phyloP scores from a whole-genome alignment of 2,113 vertebrate genomes.

The Microcebus lehilahytsara region DNA sequence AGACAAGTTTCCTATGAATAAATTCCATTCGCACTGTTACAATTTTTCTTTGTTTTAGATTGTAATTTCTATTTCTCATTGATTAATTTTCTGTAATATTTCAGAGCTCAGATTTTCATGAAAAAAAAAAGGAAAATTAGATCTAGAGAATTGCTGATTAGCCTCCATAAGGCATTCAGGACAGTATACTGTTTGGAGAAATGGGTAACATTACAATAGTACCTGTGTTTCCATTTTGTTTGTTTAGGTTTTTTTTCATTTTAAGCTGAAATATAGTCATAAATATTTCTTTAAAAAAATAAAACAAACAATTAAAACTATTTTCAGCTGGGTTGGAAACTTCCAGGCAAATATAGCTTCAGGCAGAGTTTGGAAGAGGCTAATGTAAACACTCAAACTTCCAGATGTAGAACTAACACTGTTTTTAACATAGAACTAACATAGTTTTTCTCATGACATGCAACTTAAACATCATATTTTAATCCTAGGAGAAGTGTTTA shows the following conservation, averaged over 20 bases:
- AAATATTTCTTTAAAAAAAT: neutral
- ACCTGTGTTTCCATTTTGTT: neutral
- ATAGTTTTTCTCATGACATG: neutral
- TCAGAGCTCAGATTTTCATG: neutral
- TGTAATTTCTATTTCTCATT: conserved; percentile 2
- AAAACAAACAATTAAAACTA: neutral
- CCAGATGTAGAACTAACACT: neutral
- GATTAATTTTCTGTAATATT: conserved; percentile 7
- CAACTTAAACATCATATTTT: neutral
- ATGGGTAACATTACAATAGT: neutral
- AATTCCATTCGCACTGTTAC: neutral
- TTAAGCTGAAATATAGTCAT: neutral
- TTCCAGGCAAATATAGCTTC: neutral
- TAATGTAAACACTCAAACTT: neutral
- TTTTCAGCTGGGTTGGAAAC: conserved; percentile 4
- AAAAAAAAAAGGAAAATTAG: neutral
- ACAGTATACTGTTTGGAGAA: neutral
- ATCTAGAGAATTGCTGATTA: neutral
- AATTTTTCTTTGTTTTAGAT: conserved; percentile 15
- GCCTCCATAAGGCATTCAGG: neutral
- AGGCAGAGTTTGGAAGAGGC: neutral
- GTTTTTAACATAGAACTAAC: neutral
- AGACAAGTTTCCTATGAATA: neutral
- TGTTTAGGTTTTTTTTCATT: neutral
- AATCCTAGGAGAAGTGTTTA: neutral